phyloP scores from a whole-genome alignment of 2,888 invertebrate genomes.

The Helicoverpa assulta region DNA sequence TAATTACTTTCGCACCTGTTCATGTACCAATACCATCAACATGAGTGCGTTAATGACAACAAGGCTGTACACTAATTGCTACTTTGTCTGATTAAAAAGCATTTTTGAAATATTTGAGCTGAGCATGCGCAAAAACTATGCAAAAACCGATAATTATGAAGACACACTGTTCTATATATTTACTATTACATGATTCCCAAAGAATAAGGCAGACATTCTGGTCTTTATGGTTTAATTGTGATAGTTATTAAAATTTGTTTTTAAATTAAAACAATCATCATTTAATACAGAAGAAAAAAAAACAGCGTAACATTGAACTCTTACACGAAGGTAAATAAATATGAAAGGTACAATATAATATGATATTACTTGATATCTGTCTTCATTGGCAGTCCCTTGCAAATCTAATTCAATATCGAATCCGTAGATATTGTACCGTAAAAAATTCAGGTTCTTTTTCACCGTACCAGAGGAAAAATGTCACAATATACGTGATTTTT shows the following conservation, averaged over 20 bases:
- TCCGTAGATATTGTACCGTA: conserved; percentile 27
- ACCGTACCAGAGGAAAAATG: conserved; percentile 35
- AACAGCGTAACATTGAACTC: conserved; percentile 7
- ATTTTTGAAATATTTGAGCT: not conserved
- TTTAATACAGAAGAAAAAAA: not conserved
- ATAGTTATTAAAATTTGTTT: too few species aligned
- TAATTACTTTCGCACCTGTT: conserved; percentile 1
- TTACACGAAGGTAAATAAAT: conserved; percentile 25
- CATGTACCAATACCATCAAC: conserved; percentile 7
- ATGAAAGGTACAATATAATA: conserved; percentile 4
- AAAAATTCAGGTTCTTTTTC: conserved; percentile 22
- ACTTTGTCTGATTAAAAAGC: conserved; percentile 12
- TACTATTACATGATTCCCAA: too few species aligned
- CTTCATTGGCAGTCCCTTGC: conserved; percentile 39
- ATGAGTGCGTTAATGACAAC: conserved; percentile 7
- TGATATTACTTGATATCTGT: conserved; percentile 6
- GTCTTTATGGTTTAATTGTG: too few species aligned
- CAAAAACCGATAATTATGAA: too few species aligned
- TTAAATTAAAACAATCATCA: too few species aligned
- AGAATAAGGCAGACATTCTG: too few species aligned
- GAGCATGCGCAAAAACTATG: not conserved
- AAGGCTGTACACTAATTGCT: conserved; percentile 8
- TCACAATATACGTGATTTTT: conserved; percentile 33
- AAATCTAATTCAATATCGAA: conserved; percentile 49
- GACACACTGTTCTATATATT: too few species aligned